Evolutionary conservation across 2,113 vertebrate genomes (phyloP).

Genomic region (Planiliza haematocheilus): DNA sequence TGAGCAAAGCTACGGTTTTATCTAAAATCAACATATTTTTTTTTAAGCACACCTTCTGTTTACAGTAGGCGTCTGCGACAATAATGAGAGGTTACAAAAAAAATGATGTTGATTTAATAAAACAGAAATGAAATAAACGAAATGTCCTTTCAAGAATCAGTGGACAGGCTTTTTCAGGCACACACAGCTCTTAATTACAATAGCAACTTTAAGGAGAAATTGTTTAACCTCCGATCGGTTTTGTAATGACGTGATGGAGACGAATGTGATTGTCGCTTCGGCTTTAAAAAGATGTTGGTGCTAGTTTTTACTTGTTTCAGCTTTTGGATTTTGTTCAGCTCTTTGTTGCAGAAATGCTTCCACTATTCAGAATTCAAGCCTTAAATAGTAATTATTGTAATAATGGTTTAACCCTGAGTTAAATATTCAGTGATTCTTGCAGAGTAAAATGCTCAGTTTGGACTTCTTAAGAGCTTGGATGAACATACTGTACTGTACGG

Average conservation of each 20-base stretch:
- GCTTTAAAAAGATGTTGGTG: constrained; percentile 58
- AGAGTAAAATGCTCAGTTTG: constrained; percentile 30
- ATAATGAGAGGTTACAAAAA: not conserved
- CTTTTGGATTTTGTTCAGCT: constrained; percentile 47
- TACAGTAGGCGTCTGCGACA: not conserved
- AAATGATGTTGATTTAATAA: not conserved
- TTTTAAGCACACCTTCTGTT: not conserved
- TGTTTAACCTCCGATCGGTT: constrained; percentile 19
- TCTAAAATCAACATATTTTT: not conserved
- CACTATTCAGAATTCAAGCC: constrained; percentile 59
- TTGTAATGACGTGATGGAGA: constrained; percentile 1
- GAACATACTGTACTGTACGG: not conserved
- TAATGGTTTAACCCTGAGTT: constrained; percentile 17
- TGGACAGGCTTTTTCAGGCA: too few species aligned
- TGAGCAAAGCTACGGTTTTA: not conserved
- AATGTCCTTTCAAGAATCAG: not conserved
- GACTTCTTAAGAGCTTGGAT: constrained; percentile 11
- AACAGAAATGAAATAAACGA: not conserved
- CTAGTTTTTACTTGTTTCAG: constrained; percentile 50
- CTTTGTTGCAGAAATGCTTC: constrained; percentile 37
- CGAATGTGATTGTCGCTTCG: constrained; percentile 28
- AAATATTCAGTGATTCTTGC: constrained; percentile 24
- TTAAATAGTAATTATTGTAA: constrained; percentile 49
- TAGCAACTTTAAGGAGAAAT: not conserved
- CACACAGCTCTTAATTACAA: constrained; percentile 6